Conservation (phyloP, 2,888 invertebrate species). For the Diaphora mendica region DNA sequence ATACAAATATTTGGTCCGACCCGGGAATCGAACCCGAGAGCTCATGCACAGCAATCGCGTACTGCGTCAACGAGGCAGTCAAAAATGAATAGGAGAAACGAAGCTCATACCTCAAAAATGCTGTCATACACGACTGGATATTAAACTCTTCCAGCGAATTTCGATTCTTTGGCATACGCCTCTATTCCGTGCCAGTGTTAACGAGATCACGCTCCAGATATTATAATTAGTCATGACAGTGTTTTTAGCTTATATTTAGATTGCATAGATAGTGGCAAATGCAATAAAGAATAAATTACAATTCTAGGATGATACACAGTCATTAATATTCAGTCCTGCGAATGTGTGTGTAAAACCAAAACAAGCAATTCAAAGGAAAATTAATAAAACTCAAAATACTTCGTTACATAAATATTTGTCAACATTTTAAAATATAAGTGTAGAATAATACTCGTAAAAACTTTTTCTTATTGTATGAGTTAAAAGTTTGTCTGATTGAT, state of each 20-base stretch:
- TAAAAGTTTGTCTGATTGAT: background rate
- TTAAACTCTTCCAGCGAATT: constrained; percentile 5
- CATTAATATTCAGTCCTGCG: too few species aligned
- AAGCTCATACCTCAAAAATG: background rate
- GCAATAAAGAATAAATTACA: background rate
- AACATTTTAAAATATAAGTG: background rate
- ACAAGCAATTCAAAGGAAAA: background rate
- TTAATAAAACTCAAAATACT: background rate
- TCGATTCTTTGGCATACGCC: constrained; percentile 53
- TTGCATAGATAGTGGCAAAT: constrained; percentile 14
- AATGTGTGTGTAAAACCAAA: background rate
- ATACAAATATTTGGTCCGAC: too few species aligned
- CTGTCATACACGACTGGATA: too few species aligned
- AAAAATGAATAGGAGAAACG: background rate
- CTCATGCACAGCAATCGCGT: too few species aligned
- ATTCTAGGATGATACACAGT: too few species aligned
- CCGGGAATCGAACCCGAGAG: too few species aligned
- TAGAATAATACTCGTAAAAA: background rate
- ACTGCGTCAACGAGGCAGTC: too few species aligned
- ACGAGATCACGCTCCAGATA: constrained; percentile 64
- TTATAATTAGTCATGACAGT: constrained; percentile 67
- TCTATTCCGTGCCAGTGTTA: constrained; percentile 69
- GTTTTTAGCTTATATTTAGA: constrained; percentile 57
- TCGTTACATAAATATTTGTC: too few species aligned
- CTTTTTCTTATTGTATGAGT: background rate